These are phyloP conservation scores for Sterrhoptilus dennistouni DNA, from an alignment of 2,113 vertebrate species.

Conservation along the genomic window DNA sequence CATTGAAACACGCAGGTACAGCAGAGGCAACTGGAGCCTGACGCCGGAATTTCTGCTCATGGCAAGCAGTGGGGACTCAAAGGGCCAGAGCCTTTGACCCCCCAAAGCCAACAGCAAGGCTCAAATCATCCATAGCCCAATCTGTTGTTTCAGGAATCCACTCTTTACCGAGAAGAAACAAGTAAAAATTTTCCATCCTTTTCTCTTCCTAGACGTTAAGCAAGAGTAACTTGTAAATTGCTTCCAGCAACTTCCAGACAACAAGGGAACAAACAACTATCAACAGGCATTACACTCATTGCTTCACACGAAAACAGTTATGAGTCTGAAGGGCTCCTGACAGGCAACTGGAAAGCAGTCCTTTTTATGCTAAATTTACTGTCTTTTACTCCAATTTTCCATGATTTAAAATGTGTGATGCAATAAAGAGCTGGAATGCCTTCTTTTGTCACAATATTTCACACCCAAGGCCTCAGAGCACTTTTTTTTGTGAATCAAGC, in stretches of 20 bases:
- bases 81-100: not conserved
- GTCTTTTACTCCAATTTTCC: constrained; percentile 50
- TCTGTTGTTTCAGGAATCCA: not conserved
- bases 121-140: not conserved
- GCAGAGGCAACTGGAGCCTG: not conserved
- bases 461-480: constrained; percentile 30
- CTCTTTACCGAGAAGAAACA: not conserved
- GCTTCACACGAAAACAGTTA: constrained; percentile 51
- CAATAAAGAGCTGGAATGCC: constrained; percentile 29
- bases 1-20: fast-evolving
- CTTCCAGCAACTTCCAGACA: constrained; percentile 52
- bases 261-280: constrained; percentile 59
- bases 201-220: constrained; percentile 42
- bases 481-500: constrained; percentile 28
- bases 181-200: constrained; percentile 51
- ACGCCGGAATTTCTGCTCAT: not conserved
- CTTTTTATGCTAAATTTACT: constrained; percentile 40
- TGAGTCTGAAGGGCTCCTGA: constrained; percentile 26
- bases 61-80: fast-evolving
- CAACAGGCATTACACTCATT: constrained; percentile 36
- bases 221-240: constrained; percentile 65
- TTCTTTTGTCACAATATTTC: constrained; percentile 30
- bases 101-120: not conserved
- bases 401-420: constrained; percentile 44
- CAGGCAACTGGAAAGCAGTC: constrained; percentile 40